A percentile compares a stretch with the other conserved stretches of the same genome.
phyloP scores from a whole-genome alignment of 2,888 invertebrate genomes.

The Drosophila nr. fundita region DNA sequence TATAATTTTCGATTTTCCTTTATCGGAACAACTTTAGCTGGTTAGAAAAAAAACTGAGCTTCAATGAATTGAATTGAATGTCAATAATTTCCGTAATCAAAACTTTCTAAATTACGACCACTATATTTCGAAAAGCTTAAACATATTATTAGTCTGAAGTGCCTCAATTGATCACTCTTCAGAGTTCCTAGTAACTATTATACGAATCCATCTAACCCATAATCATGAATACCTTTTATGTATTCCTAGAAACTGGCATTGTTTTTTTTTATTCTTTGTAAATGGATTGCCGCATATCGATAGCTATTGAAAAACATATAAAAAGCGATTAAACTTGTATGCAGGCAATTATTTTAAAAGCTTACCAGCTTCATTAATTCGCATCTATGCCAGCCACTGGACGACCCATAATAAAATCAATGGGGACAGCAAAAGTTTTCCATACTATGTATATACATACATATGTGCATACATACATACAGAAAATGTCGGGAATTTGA shows the following conservation, averaged over 20 bases:
- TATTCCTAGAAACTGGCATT: neutral
- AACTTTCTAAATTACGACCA: neutral
- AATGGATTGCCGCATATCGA: conserved; percentile 3
- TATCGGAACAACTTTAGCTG: too few species aligned
- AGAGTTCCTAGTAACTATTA: neutral
- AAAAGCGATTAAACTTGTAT: conserved; percentile 20
- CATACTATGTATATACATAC: conserved; percentile 5
- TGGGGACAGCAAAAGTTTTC: conserved; percentile 37
- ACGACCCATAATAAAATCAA: conserved; percentile 41
- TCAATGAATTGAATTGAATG: neutral
- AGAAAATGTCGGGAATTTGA: conserved; percentile 62
- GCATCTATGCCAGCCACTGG: conserved; percentile 34
- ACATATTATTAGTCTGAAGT: neutral
- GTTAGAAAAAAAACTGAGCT: too few species aligned
- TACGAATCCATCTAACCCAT: neutral
- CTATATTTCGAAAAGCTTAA: neutral
- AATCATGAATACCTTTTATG: neutral
- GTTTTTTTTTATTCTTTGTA: neutral
- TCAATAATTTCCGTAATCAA: neutral
- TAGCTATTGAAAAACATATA: conserved; percentile 9
- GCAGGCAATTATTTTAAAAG: conserved; percentile 73
- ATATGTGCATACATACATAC: neutral
- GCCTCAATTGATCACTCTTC: neutral
- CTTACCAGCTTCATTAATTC: conserved; percentile 60
- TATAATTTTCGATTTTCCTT: neutral